Evolutionary conservation across 2,113 vertebrate species (phyloP), one percentile per base, ranked within the genome.

Genomic region (Calyptomena viridis): DNA sequence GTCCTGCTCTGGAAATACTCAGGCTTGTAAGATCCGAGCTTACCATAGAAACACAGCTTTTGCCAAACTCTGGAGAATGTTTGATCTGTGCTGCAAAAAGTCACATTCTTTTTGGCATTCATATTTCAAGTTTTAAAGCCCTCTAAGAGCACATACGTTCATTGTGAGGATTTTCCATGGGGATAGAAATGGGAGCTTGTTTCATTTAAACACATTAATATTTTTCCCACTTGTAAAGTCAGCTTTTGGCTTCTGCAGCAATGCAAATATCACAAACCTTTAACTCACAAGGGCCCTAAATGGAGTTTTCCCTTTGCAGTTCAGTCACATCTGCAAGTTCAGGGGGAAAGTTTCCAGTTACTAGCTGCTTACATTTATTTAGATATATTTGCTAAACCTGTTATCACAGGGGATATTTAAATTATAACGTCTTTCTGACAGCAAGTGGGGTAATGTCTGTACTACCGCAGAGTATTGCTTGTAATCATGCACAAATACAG

Each of bases 211-310:
- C 90, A 76, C 86, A 90, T 97, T 94, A 93, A 95, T 95, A 96
- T 95, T 95, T 96, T 96, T 93, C 95, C 94, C 93, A 94, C 92
- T 96, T 94, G 92, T 96, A 94, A 96, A 95, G 88, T 92, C 90
- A 96, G 86, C 66, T 92, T 90, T 95, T 96, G 95, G 95, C 93
- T 97, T 96, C 95, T 95, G 92, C 91, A 79, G 92, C 76, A 78
- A 69, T 89, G 88, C 85, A 96, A 93, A 76, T 94, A 96, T 89
- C 90, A 94, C 90, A 95, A 82, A 92, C 62, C 52, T 93, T 96
- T 90, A 96, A 96, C 87, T 95, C 93, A 92, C 84, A 56, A 87
- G 53, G 81, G 89, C 40, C 93, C 90, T 93, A 68, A 94, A 79
- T 0, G 6, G 49, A 87, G 55, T 73, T 87, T 90, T 95, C 60